phyloP scores from a whole-genome alignment of 1,140 invertebrate species.

The Papilio machaon region DNA sequence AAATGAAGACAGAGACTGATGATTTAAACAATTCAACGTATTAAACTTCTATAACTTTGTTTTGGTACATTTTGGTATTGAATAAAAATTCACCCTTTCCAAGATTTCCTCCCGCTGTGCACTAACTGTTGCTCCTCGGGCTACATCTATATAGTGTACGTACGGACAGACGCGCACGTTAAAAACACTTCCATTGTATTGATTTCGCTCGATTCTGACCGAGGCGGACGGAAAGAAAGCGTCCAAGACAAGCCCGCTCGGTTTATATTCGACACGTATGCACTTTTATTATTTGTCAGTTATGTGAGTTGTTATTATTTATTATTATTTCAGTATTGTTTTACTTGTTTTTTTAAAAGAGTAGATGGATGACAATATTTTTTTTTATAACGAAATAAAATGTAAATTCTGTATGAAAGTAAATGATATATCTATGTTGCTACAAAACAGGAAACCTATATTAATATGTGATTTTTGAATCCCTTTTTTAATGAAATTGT shows the following conservation, averaged over 20 bases:
- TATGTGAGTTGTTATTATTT: not conserved
- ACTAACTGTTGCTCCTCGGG: slow-evolving; percentile 70
- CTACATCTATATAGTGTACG: slow-evolving; percentile 47
- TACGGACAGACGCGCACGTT: slow-evolving; percentile 63
- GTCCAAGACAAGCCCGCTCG: slow-evolving; percentile 21
- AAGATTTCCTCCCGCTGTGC: slow-evolving; percentile 51
- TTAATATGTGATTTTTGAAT: no score
- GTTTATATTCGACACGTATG: slow-evolving; percentile 16
- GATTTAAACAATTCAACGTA: no score
- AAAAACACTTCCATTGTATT: slow-evolving; percentile 77
- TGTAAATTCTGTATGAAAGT: no score
- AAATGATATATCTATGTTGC: no score
- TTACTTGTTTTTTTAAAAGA: no score
- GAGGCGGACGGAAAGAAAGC: slow-evolving; percentile 44
- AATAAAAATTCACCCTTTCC: slow-evolving; percentile 25
- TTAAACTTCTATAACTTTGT: no score
- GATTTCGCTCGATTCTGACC: slow-evolving; percentile 71
- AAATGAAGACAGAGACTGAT: no score
- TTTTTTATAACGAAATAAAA: no score
- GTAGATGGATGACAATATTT: no score
- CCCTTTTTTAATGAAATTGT: no score
- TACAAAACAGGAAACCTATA: no score
- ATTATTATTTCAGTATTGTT: no score
- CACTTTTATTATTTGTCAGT: not conserved
- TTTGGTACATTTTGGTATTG: not conserved